A percentile compares a stretch with the other conserved stretches of the same genome.
Evolutionary conservation across 2,888 invertebrate genomes (phyloP).

Genomic region (Cylloceria caligata): DNA sequence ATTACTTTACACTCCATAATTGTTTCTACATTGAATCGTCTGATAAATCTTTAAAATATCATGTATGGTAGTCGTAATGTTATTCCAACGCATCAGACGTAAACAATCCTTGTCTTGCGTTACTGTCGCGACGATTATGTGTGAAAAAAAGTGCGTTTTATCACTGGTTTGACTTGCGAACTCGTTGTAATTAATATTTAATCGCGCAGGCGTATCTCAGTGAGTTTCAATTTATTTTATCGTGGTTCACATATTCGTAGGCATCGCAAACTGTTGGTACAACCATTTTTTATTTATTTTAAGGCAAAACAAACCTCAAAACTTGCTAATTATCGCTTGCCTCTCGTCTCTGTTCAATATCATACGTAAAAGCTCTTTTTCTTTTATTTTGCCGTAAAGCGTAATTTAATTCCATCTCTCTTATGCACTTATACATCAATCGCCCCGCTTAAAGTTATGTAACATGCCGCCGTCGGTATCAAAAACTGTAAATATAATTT

Average conservation of each 20-base stretch:
- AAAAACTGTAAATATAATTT: too few relatives aligned
- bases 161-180: conserved; percentile 5
- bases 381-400: too few relatives aligned
- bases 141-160: conserved; percentile 22
- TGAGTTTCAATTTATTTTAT: conserved; percentile 14
- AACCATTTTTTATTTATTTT: too few relatives aligned
- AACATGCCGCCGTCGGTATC: too few relatives aligned
- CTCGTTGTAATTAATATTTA: conserved; percentile 28
- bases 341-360: too few relatives aligned
- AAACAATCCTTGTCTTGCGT: background rate
- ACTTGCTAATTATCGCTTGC: too few relatives aligned
- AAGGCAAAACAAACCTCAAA: too few relatives aligned
- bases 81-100: background rate
- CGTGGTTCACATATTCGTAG: background rate
- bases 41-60: background rate
- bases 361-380: too few relatives aligned
- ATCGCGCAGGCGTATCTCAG: conserved; percentile 6
- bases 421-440: too few relatives aligned
- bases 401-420: too few relatives aligned
- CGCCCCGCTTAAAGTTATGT: too few relatives aligned
- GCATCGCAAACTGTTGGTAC: too few relatives aligned
- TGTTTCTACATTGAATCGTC: background rate
- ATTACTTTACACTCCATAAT: background rate
- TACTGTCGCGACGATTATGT: background rate
- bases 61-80: background rate